Percentiles rank a stretch among this genome's conserved stretches.
Conservation (phyloP, 1,140 invertebrate genomes). For the Lutraria rhynchaena region DNA sequence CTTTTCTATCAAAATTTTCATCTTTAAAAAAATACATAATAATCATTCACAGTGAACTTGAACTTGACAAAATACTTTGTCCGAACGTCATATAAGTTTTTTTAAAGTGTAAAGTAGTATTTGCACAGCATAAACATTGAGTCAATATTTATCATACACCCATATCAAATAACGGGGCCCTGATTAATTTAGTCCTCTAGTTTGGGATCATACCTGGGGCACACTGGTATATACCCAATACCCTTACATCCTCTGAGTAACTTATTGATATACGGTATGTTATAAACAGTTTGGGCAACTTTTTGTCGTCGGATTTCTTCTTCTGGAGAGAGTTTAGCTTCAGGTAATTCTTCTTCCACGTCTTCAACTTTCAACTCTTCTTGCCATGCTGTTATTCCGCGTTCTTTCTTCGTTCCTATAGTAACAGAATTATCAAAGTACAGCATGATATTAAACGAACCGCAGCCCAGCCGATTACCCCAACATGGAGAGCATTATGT, state of each 20-base stretch:
- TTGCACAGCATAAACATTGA: background rate
- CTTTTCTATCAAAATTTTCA: background rate
- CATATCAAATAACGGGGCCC: background rate
- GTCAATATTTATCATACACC: background rate
- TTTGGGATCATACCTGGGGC: conserved; percentile 27
- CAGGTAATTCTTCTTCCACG: background rate
- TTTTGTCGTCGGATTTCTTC: conserved; percentile 12
- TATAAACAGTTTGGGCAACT: conserved; percentile 22
- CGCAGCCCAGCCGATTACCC: too few relatives aligned
- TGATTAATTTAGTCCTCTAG: conserved; percentile 12
- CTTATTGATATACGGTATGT: conserved; percentile 35
- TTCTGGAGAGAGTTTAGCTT: background rate
- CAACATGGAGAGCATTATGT: too few relatives aligned
- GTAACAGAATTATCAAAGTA: too few relatives aligned
- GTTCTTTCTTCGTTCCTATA: conserved; percentile 33
- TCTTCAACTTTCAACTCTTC: conserved; percentile 15
- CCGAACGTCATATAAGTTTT: background rate
- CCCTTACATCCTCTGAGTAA: background rate
- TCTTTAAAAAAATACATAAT: background rate
- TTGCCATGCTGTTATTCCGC: conserved; percentile 48
- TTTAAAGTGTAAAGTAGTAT: background rate
- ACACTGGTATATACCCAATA: conserved; percentile 32
- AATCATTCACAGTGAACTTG: background rate
- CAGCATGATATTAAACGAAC: too few relatives aligned
- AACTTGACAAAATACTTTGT: background rate